Percentiles rank a stretch among this genome's conserved stretches.
Conservation (phyloP, 2,888 invertebrate genomes). For the Diarsia dahlii region DNA sequence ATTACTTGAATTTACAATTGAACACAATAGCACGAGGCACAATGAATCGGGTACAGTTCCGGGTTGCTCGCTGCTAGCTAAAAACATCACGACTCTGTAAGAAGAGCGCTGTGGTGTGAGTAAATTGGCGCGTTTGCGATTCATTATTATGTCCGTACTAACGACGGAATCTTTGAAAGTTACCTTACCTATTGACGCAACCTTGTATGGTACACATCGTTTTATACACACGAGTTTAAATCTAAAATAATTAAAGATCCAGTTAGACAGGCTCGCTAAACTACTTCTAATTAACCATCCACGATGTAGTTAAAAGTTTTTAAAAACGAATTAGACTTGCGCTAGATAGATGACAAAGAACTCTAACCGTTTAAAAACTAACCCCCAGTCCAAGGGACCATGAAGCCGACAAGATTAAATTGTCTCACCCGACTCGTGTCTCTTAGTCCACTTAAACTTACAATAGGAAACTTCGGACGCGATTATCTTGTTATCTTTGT, state of each 20-base stretch:
- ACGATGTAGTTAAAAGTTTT: slow-evolving; percentile 75
- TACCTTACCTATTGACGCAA: neutral
- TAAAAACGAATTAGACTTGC: slow-evolving; percentile 76
- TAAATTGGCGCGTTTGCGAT: too few species aligned
- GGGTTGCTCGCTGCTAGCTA: too few species aligned
- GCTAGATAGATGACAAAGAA: slow-evolving; percentile 81
- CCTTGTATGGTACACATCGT: neutral
- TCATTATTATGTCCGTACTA: too few species aligned
- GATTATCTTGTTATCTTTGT: slow-evolving; percentile 85
- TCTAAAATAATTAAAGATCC: neutral
- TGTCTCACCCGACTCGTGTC: slow-evolving; percentile 81
- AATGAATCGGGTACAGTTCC: too few species aligned
- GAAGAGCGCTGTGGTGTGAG: too few species aligned
- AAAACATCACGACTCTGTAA: too few species aligned
- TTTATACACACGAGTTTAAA: neutral
- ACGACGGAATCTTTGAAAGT: neutral
- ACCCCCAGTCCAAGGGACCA: slow-evolving; percentile 72
- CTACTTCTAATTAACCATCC: slow-evolving; percentile 74
- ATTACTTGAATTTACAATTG: too few species aligned
- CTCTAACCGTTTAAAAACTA: slow-evolving; percentile 84
- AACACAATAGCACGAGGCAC: too few species aligned
- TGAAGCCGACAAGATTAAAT: slow-evolving; percentile 85
- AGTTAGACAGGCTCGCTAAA: slow-evolving; percentile 22
- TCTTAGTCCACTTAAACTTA: slow-evolving; percentile 80
- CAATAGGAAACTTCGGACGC: slow-evolving; percentile 82